phyloP scores from a whole-genome alignment of 1,140 invertebrate genomes.

The Magallana ariakensis region DNA sequence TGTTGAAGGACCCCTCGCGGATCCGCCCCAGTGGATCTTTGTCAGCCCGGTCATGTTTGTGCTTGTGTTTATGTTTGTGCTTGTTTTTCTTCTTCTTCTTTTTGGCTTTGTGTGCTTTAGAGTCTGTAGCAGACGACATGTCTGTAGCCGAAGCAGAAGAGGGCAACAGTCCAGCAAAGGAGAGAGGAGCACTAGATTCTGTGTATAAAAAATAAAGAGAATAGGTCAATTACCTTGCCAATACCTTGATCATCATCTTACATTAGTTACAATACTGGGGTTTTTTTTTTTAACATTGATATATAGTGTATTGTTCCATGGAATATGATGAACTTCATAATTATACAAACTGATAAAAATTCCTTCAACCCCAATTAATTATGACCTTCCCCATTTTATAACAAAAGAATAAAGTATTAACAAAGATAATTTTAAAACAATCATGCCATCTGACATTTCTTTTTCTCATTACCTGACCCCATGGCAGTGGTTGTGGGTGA shows the following conservation, averaged over 20 bases:
- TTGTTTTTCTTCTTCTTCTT: slow-evolving; percentile 83
- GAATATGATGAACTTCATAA: no score
- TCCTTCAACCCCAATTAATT: no score
- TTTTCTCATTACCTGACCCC: background rate
- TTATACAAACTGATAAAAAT: no score
- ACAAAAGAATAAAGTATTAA: no score
- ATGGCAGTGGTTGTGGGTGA: slow-evolving; percentile 26
- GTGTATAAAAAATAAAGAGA: background rate
- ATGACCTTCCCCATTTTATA: no score
- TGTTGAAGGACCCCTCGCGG: slow-evolving; percentile 54
- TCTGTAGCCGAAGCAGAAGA: slow-evolving; percentile 28
- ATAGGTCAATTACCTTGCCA: no score
- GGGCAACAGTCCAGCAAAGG: slow-evolving; percentile 25
- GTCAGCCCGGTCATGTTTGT: slow-evolving; percentile 73
- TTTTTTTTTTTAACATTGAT: no score
- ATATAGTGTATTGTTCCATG: no score
- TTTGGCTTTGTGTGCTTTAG: slow-evolving; percentile 77
- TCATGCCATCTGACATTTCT: no score
- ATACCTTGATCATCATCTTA: no score
- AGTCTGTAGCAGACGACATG: slow-evolving; percentile 30
- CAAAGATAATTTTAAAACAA: no score
- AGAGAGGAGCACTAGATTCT: slow-evolving; percentile 25
- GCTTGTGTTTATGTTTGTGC: slow-evolving; percentile 80
- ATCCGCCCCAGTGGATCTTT: slow-evolving; percentile 59
- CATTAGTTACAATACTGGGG: no score